These are phyloP conservation scores for Danionella cerebrum DNA, from an alignment of 2,113 vertebrate genomes.

Conservation along the genomic window DNA sequence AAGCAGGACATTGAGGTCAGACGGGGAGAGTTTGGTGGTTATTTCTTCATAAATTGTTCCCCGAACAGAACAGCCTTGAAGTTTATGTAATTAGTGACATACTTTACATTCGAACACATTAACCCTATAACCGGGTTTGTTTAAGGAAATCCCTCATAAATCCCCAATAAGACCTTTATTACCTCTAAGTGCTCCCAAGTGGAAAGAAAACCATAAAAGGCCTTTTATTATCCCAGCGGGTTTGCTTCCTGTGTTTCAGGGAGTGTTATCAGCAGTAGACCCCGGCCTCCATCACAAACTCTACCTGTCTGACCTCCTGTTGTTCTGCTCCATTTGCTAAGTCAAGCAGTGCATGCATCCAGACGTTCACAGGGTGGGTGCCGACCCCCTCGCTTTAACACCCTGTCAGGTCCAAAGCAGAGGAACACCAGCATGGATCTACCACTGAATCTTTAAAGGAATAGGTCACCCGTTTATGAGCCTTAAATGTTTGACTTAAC, in stretches of 20 bases:
- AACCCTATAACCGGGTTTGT: constrained; percentile 1
- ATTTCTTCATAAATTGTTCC: no score
- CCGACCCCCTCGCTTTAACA: constrained; percentile 25
- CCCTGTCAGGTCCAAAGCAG: not conserved
- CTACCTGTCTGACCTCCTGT: constrained; percentile 53
- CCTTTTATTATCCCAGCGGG: not conserved
- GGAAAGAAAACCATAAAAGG: not conserved
- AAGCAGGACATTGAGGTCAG: constrained; percentile 48
- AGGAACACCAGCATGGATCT: constrained; percentile 35
- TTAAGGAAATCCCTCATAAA: constrained; percentile 1
- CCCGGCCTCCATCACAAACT: not conserved
- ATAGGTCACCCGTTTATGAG: not conserved
- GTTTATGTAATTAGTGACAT: no score
- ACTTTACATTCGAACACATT: no score
- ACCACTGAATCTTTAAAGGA: constrained; percentile 25
- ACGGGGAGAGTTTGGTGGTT: constrained; percentile 51
- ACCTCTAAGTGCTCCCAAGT: not conserved
- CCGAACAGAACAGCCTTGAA: no score
- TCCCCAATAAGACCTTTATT: not conserved
- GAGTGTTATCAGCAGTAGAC: not conserved
- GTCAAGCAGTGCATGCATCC: constrained; percentile 61
- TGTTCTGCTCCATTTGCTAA: constrained; percentile 49
- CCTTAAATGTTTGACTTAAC: not conserved
- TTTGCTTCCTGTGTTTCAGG: not conserved
- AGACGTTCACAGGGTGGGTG: constrained; percentile 9